Percentiles rank a stretch among this genome's conserved stretches.
These are phyloP conservation scores for Dicyrtoma fusca DNA, from an alignment of 2,888 invertebrate genomes.

Conservation along the genomic window DNA sequence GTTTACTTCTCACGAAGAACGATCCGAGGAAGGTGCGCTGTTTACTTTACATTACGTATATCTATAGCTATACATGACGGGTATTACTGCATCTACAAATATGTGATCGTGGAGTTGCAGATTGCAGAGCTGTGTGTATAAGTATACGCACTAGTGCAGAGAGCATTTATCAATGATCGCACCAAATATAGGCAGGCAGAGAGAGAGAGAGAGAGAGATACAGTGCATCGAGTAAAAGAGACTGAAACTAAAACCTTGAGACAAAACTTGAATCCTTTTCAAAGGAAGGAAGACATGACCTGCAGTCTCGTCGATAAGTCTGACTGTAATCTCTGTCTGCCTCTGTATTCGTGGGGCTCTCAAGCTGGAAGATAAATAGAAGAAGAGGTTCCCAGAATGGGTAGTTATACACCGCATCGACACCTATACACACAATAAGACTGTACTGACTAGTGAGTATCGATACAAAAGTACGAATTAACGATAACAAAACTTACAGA, in stretches of 20 bases:
- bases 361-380: too few species aligned
- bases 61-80: too few species aligned
- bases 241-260: constrained; percentile 23
- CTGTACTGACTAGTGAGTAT: background rate
- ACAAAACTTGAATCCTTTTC: constrained; percentile 14
- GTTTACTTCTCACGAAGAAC: constrained; percentile 12
- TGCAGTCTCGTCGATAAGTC: background rate
- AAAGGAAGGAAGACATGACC: background rate
- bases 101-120: too few species aligned
- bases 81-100: too few species aligned
- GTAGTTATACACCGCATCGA: background rate
- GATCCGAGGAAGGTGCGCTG: background rate
- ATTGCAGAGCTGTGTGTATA: too few species aligned
- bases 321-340: background rate
- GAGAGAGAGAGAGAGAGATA: too few species aligned
- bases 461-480: too few species aligned
- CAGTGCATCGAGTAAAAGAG: background rate
- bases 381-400: background rate
- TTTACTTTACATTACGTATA: too few species aligned
- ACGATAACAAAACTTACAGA: too few species aligned
- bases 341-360: background rate
- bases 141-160: too few species aligned
- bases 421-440: background rate
- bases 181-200: too few species aligned
- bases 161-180: too few species aligned